Evolutionary conservation across 2,888 invertebrate species (phyloP), one percentile per base, ranked within the genome.

Genomic region (Dione vanillae): DNA sequence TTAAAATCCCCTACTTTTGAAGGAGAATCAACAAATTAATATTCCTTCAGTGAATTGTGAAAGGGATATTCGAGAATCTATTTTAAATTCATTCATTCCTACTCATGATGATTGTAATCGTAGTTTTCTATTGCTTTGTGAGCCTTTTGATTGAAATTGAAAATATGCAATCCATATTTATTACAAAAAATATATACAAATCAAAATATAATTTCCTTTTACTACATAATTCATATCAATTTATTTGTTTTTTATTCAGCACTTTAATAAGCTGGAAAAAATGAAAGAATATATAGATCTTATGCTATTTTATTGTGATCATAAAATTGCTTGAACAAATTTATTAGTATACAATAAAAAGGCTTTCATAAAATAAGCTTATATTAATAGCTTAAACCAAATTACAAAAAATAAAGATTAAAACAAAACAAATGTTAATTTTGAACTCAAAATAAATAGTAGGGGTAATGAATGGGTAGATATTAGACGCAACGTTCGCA

Each of bases 11-110:
- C 49, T 37, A 64, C 49, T 51, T 47, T 40, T 40, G 40, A 64
- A n/a, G 10, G 8, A 20, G 12, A 40, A 37, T 64, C 64, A 51
- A 82, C 81, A 82, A 81, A 81, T 81, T 80, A 20, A 64, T 80
- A 79, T 80, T 78, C 78, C 65, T 56, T 70, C 70, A 67, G 69
- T 77, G 74, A 76, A 75, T 40, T 51, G 47, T 51, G 82, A 80
- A 79, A 67, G 37, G 77, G 75, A 79, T 83, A 85, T 83, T 82
- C 75, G 77, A 78, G 85, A 88, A 88, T 85, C 86, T 87, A 89
- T 90, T 88, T 86, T 82, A 84, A 85, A 87, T 85, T 85, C 83
- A 89, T 88, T 87, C 85, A 87, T 88, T 87, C 85, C 86, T 85
- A 82, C 78, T 78, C 80, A 80, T 62, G 10, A 19, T 16, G 0